These are phyloP conservation scores for Otocyon megalotis DNA, from an alignment of 2,113 vertebrate species.

Conservation along the genomic window DNA sequence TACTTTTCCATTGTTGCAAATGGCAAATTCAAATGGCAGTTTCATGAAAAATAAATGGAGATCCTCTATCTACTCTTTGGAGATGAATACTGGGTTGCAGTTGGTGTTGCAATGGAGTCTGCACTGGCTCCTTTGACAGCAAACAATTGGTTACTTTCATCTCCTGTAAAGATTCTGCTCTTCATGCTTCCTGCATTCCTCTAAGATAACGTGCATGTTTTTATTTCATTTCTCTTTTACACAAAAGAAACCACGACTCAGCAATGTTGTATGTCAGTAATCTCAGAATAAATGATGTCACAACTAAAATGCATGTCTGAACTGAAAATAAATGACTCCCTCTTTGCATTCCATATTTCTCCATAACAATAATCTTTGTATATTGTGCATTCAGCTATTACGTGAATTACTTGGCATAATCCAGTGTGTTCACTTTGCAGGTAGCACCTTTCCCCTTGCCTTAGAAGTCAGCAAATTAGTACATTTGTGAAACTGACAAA, in stretches of 20 bases:
- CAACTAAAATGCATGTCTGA: neutral
- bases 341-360: neutral
- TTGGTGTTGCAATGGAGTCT: neutral
- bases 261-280: neutral
- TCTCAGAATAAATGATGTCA: neutral
- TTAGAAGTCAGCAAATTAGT: slow-evolving; percentile 56
- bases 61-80: neutral
- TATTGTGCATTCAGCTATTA: neutral
- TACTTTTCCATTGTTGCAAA: slow-evolving; percentile 80
- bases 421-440: slow-evolving; percentile 49
- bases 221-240: neutral
- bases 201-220: neutral
- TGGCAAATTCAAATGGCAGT: slow-evolving; percentile 79
- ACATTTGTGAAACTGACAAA: slow-evolving; percentile 74
- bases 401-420: slow-evolving; percentile 23
- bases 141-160: neutral
- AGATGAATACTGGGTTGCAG: neutral
- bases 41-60: slow-evolving; percentile 77
- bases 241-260: neutral
- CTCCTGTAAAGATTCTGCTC: neutral
- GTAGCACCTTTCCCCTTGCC: slow-evolving; percentile 58
- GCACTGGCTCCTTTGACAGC: neutral
- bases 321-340: neutral
- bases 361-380: neutral
- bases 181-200: neutral